Conservation (phyloP, 2,888 invertebrate genomes). For the Amitus sp. region DNA sequence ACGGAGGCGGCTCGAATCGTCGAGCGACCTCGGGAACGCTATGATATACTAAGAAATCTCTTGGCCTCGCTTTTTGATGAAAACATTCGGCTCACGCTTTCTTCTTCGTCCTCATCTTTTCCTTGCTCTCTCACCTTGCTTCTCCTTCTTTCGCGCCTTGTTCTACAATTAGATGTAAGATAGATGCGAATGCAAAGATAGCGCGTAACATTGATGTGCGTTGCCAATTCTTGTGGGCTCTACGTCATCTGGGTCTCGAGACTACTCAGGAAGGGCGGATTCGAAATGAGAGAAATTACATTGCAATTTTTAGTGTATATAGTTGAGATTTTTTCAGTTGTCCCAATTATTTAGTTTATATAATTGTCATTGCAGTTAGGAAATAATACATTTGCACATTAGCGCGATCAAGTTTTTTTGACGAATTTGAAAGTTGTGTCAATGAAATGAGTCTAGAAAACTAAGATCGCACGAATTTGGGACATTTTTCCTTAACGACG, state of each 20-base stretch:
- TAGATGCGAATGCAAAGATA: constrained; percentile 27
- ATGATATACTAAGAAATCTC: constrained; percentile 39
- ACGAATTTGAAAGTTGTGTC: too few relatives aligned
- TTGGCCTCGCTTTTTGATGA: constrained; percentile 34
- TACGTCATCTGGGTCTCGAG: background rate
- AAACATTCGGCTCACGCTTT: constrained; percentile 41
- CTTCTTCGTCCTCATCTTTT: constrained; percentile 32
- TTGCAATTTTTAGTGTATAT: too few relatives aligned
- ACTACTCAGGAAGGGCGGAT: too few relatives aligned
- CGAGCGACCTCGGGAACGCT: constrained; percentile 34
- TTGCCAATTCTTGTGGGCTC: constrained; percentile 5
- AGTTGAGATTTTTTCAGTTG: too few relatives aligned
- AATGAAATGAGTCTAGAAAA: too few relatives aligned
- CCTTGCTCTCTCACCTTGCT: constrained; percentile 18
- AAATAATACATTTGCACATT: too few relatives aligned
- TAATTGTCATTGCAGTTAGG: too few relatives aligned
- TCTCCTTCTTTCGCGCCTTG: constrained; percentile 19
- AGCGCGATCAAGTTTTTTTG: too few relatives aligned
- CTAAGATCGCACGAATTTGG: too few relatives aligned
- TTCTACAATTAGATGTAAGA: constrained; percentile 32
- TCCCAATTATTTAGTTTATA: too few relatives aligned
- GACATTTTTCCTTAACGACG: too few relatives aligned
- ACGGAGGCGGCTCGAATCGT: constrained; percentile 33
- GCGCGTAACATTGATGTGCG: constrained; percentile 16
- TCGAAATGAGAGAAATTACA: too few relatives aligned